Percentiles rank a stretch among this genome's conserved stretches.
phyloP scores from a whole-genome alignment of 2,888 invertebrate species.

The Smittia sp. region DNA sequence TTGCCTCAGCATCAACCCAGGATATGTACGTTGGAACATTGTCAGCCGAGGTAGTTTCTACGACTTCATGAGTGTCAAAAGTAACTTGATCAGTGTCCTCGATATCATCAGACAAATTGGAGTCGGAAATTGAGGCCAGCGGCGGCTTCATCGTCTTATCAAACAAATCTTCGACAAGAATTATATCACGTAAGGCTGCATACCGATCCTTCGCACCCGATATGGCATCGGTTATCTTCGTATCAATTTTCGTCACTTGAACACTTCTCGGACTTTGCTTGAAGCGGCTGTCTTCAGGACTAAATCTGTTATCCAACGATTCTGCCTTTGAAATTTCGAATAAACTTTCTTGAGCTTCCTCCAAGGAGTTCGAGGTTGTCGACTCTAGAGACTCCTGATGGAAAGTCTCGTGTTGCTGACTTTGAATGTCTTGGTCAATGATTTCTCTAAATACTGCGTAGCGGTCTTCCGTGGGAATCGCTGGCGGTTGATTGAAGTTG shows the following conservation, averaged over 20 bases:
- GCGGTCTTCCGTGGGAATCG: conserved; percentile 64
- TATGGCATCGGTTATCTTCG: conserved; percentile 54
- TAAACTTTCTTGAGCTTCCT: conserved; percentile 47
- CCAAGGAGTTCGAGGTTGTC: conserved; percentile 47
- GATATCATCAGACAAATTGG: conserved; percentile 33
- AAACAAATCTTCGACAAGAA: conserved; percentile 60
- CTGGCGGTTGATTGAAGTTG: conserved; percentile 53
- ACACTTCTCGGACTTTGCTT: conserved; percentile 21
- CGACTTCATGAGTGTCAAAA: conserved; percentile 25
- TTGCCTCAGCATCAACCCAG: conserved; percentile 32
- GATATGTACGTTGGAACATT: conserved; percentile 34
- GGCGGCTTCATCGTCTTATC: conserved; percentile 55
- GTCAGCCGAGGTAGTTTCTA: conserved; percentile 16
- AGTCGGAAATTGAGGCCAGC: conserved; percentile 36
- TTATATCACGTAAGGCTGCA: conserved; percentile 76
- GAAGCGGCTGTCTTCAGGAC: conserved; percentile 41
- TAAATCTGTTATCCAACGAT: conserved; percentile 50
- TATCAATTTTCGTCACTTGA: conserved; percentile 53
- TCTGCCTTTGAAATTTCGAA: neutral
- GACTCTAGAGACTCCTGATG: conserved; percentile 43
- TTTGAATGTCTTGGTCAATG: conserved; percentile 70
- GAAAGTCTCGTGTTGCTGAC: conserved; percentile 48
- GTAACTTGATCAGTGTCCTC: conserved; percentile 10
- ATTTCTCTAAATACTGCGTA: conserved; percentile 87
- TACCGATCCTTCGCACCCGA: conserved; percentile 68